Percentiles rank a stretch among this genome's conserved stretches.
Conservation (phyloP, 2,888 invertebrate species). For the Malthinus seriepunctatus region DNA sequence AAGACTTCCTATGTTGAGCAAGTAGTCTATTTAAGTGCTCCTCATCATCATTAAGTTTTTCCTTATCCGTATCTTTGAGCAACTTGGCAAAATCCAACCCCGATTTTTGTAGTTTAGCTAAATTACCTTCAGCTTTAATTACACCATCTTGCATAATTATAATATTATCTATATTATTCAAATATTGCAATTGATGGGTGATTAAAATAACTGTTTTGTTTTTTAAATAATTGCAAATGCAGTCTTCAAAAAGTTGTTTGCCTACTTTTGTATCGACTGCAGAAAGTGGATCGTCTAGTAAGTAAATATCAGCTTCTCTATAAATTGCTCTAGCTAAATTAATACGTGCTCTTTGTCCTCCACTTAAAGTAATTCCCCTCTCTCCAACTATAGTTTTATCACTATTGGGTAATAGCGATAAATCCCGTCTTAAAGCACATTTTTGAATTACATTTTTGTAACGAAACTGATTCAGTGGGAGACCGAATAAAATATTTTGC, state of each 20-base stretch:
- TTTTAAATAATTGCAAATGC: constrained; percentile 64
- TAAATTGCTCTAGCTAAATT: constrained; percentile 74
- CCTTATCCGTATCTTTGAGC: constrained; percentile 43
- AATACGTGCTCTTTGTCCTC: constrained; percentile 85
- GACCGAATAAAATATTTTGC: constrained; percentile 91
- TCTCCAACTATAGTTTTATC: constrained; percentile 85
- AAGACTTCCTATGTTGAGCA: too few relatives aligned
- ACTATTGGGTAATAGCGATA: constrained; percentile 73
- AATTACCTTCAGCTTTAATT: constrained; percentile 38
- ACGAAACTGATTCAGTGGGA: constrained; percentile 68
- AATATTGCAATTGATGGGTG: constrained; percentile 71
- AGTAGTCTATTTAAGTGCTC: too few relatives aligned
- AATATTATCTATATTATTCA: constrained; percentile 48
- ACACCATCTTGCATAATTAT: constrained; percentile 54
- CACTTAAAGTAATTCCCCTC: constrained; percentile 73
- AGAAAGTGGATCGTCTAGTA: constrained; percentile 81
- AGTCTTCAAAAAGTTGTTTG: constrained; percentile 71
- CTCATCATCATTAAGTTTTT: background rate
- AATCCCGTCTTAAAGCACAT: constrained; percentile 75
- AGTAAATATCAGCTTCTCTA: constrained; percentile 59
- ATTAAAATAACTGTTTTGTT: constrained; percentile 67
- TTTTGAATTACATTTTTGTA: constrained; percentile 69
- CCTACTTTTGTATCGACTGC: constrained; percentile 81
- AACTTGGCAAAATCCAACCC: constrained; percentile 59
- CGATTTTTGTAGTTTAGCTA: constrained; percentile 51